Evolutionary conservation across 2,888 invertebrate species (phyloP).

Genomic region (Dryobota labecula): DNA sequence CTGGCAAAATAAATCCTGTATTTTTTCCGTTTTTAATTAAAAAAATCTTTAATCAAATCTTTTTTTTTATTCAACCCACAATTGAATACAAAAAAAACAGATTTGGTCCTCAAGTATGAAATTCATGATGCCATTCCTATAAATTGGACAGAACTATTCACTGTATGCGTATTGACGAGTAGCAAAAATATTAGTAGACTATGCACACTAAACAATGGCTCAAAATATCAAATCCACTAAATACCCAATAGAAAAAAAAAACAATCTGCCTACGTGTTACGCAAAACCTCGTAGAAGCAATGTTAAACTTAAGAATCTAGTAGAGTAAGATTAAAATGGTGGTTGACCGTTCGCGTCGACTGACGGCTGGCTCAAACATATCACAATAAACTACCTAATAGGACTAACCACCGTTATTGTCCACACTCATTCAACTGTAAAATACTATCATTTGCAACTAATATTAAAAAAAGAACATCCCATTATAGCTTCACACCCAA

Average conservation of each 20-base stretch:
- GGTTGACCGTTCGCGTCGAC: conserved; percentile 71
- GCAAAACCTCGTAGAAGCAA: conserved; percentile 84
- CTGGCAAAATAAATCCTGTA: conserved; percentile 90
- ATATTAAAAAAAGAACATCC: conserved; percentile 75
- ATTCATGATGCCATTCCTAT: conserved; percentile 89
- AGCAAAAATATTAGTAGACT: conserved; percentile 89
- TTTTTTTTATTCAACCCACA: conserved; percentile 73
- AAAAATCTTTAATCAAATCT: conserved; percentile 32
- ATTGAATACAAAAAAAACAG: conserved; percentile 82
- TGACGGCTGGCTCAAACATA: conserved; percentile 76
- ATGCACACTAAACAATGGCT: conserved; percentile 87
- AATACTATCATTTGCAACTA: conserved; percentile 86
- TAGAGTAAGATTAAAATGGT: conserved; percentile 82
- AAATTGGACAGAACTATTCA: conserved; percentile 85
- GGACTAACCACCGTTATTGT: conserved; percentile 87
- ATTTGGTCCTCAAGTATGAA: conserved; percentile 87
- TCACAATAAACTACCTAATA: conserved; percentile 80
- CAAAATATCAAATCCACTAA: conserved; percentile 88
- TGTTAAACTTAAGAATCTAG: conserved; percentile 86
- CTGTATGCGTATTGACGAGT: conserved; percentile 80
- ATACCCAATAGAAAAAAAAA: conserved; percentile 85
- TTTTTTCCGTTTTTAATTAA: conserved; percentile 69
- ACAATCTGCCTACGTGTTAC: conserved; percentile 77
- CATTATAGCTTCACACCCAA: conserved; percentile 74
- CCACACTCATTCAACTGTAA: conserved; percentile 84